phyloP scores from a whole-genome alignment of 2,797 vertebrate species.

The Clamator glandarius region DNA sequence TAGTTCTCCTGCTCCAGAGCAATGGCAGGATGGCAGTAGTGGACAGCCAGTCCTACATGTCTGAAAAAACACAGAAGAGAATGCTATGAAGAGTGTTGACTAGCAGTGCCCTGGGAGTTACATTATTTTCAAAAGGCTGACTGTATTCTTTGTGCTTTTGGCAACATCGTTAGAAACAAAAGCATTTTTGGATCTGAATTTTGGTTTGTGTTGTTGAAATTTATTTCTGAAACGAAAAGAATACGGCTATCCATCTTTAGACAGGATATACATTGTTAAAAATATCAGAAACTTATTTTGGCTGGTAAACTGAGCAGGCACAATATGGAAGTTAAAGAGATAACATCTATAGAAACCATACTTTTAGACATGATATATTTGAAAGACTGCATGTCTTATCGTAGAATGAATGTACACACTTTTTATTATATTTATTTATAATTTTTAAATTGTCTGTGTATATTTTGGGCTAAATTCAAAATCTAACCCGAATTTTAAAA shows the following conservation, averaged over 20 bases:
- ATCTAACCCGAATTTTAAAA: not conserved
- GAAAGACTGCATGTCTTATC: not conserved
- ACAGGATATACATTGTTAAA: not conserved
- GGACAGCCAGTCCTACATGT: not conserved
- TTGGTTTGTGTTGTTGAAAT: constrained; percentile 19
- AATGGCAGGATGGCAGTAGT: not conserved
- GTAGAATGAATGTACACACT: not conserved
- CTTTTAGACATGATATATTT: not conserved
- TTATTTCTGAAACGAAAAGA: not conserved
- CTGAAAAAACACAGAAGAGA: not conserved
- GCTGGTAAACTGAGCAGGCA: constrained; percentile 14
- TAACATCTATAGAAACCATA: not conserved
- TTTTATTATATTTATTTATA: not conserved
- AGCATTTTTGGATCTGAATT: not conserved
- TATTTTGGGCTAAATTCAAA: constrained; percentile 1
- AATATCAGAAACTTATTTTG: constrained; percentile 33
- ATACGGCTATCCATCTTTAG: not conserved
- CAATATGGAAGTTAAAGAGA: not conserved
- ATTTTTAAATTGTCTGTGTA: not conserved
- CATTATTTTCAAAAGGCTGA: constrained; percentile 14
- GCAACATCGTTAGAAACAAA: not conserved
- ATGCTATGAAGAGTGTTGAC: constrained; percentile 3
- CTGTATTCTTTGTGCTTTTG: not conserved
- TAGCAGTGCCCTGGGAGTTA: constrained; percentile 15
- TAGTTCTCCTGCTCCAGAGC: not conserved